Percentiles rank a stretch among this genome's conserved stretches.
Conservation (phyloP, 2,797 vertebrate species). For the Labroides dimidiatus region DNA sequence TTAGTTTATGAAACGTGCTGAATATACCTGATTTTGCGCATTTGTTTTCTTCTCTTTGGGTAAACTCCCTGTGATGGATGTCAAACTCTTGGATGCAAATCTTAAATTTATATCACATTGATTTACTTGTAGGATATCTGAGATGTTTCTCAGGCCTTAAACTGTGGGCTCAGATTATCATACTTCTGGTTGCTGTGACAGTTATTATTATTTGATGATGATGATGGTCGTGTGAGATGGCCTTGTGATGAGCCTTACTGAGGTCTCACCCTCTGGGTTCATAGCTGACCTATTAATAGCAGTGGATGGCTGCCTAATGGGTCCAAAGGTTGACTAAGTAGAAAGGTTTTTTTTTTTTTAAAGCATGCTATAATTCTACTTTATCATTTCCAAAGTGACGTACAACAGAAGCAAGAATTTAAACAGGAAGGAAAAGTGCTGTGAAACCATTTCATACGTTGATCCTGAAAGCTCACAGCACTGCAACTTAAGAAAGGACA, state of each 20-base stretch:
- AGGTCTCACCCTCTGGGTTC: constrained; percentile 19
- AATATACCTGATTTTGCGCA: too few relatives aligned
- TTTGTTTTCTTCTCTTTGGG: too few relatives aligned
- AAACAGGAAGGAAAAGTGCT: too few relatives aligned
- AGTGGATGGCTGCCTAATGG: constrained; percentile 62
- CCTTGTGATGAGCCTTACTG: constrained; percentile 7
- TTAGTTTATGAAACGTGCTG: not conserved
- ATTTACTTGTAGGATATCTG: not conserved
- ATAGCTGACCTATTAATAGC: constrained; percentile 63
- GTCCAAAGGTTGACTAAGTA: constrained; percentile 65
- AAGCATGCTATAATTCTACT: too few relatives aligned
- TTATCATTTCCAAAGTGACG: too few relatives aligned
- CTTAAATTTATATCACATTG: not conserved
- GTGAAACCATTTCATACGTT: constrained; percentile 44
- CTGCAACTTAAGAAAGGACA: too few relatives aligned
- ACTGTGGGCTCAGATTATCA: not conserved
- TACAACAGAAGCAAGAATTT: too few relatives aligned
- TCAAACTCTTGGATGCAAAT: not conserved
- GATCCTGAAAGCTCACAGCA: too few relatives aligned
- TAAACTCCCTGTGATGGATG: too few relatives aligned
- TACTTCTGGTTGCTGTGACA: not conserved
- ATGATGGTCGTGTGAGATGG: constrained; percentile 1
- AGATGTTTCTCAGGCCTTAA: not conserved
- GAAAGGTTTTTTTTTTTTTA: constrained; percentile 51
- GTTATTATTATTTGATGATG: constrained; percentile 2